A percentile compares a stretch with the other conserved stretches of the same genome.
Evolutionary conservation across 2,888 invertebrate genomes (phyloP).

Genomic region (Polylopha cassiicola): DNA sequence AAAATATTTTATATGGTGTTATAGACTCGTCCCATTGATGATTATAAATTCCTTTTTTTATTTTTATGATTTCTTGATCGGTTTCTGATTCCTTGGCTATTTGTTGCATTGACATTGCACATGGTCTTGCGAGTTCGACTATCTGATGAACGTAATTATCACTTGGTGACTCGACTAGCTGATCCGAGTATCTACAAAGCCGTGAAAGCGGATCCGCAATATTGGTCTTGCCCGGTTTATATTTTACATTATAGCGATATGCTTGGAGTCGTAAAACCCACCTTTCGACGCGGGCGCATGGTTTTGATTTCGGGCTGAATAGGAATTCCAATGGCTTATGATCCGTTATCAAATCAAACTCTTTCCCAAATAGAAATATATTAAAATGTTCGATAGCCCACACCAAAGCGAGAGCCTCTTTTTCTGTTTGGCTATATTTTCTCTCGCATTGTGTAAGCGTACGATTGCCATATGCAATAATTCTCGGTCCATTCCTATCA

Average conservation of each 20-base stretch:
- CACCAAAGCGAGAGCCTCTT: not conserved
- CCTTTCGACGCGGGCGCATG: constrained; percentile 18
- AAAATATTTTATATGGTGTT: constrained; percentile 11
- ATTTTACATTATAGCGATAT: constrained; percentile 3
- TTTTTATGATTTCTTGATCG: constrained; percentile 5
- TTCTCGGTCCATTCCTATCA: no score
- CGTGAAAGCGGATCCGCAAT: constrained; percentile 13
- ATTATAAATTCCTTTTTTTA: constrained; percentile 6
- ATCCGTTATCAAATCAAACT: constrained; percentile 2
- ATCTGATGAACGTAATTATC: constrained; percentile 6
- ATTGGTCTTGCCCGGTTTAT: constrained; percentile 14
- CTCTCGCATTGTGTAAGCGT: constrained; percentile 6
- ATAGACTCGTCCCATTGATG: constrained; percentile 8
- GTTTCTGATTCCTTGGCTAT: constrained; percentile 1
- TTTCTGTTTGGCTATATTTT: constrained; percentile 6
- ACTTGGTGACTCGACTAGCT: no score
- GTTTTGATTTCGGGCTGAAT: constrained; percentile 15
- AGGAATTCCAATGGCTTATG: constrained; percentile 3
- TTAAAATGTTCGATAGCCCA: no score
- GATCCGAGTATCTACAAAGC: no score
- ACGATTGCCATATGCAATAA: constrained; percentile 4
- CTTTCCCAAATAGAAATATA: constrained; percentile 6
- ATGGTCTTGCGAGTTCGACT: not conserved
- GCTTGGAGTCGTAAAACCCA: constrained; percentile 12
- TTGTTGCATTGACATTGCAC: constrained; percentile 1